Evolutionary conservation across 2,113 vertebrate genomes (phyloP).

Genomic region (Malurus elegans): DNA sequence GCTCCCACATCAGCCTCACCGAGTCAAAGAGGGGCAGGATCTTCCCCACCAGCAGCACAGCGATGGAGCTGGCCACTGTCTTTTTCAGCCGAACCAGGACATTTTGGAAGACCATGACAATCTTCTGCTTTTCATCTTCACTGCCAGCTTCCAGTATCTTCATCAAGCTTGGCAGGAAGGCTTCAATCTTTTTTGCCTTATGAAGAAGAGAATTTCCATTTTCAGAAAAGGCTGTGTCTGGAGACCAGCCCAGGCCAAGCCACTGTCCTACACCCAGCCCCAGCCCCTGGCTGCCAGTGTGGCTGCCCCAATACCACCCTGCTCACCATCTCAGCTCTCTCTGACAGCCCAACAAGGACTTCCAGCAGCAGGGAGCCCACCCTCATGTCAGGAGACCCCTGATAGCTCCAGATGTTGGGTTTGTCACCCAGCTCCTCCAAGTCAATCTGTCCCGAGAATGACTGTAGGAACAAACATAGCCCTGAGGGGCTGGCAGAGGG

Average conservation of each 20-base stretch:
- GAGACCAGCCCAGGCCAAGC: background rate
- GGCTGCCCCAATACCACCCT: background rate
- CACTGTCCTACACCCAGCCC: background rate
- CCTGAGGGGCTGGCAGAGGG: background rate
- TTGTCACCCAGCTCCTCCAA: background rate
- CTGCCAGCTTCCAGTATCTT: background rate
- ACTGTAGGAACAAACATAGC: background rate
- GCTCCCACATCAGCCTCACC: background rate
- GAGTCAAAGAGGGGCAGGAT: background rate
- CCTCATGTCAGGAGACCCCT: accelerated
- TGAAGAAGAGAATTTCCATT: background rate
- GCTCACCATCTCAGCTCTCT: background rate
- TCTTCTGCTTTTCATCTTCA: background rate
- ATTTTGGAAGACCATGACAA: background rate
- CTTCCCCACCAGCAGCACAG: background rate
- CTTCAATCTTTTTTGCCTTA: background rate
- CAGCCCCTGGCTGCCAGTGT: background rate
- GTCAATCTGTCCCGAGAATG: accelerated
- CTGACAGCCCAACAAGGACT: background rate
- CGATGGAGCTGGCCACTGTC: background rate
- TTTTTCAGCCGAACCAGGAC: background rate
- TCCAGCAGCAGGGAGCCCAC: background rate
- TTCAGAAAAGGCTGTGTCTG: too few relatives aligned
- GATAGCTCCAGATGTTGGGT: accelerated
- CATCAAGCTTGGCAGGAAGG: background rate